Percentiles rank a stretch among this genome's conserved stretches.
These are phyloP conservation scores for Pantelozetes paolii DNA, from an alignment of 2,888 invertebrate species.

Conservation along the genomic window DNA sequence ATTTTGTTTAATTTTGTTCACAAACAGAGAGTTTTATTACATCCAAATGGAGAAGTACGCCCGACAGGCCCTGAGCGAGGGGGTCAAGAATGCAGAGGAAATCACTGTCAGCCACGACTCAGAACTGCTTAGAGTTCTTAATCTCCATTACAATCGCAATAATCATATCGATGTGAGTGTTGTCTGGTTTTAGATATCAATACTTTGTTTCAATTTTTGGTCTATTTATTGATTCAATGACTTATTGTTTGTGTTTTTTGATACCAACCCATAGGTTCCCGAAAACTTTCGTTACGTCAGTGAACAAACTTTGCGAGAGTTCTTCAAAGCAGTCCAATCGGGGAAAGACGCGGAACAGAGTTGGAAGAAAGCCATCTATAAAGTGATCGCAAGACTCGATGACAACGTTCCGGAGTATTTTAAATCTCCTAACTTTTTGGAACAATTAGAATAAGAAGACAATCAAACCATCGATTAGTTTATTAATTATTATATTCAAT, in stretches of 20 bases:
- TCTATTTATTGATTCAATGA: not conserved
- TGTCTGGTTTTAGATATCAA: too few species aligned
- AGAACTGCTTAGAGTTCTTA: constrained; percentile 94
- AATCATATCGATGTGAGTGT: constrained; percentile 85
- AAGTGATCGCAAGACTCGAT: constrained; percentile 97
- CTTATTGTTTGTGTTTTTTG: not conserved
- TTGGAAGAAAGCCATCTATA: constrained; percentile 99
- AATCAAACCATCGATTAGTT: not conserved
- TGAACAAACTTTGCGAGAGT: constrained; percentile 95
- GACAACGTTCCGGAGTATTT: constrained; percentile 99
- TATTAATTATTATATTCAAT: not conserved
- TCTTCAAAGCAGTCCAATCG: constrained; percentile 95
- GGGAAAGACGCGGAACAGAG: constrained; percentile 97
- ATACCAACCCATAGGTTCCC: constrained; percentile 71
- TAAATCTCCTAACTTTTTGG: constrained; percentile 98
- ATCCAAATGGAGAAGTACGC: constrained; percentile 99
- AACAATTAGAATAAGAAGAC: constrained; percentile 77
- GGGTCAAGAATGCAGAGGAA: constrained; percentile 85
- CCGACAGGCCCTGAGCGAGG: constrained; percentile 94
- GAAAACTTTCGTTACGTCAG: constrained; percentile 94
- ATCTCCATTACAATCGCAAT: constrained; percentile 97
- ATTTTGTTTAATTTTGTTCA: constrained; percentile 46
- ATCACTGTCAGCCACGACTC: constrained; percentile 90
- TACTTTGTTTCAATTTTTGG: not conserved
- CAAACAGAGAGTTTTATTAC: constrained; percentile 97